Evolutionary conservation across 2,888 invertebrate species (phyloP).

Genomic region (Pristionchus arcanus): DNA sequence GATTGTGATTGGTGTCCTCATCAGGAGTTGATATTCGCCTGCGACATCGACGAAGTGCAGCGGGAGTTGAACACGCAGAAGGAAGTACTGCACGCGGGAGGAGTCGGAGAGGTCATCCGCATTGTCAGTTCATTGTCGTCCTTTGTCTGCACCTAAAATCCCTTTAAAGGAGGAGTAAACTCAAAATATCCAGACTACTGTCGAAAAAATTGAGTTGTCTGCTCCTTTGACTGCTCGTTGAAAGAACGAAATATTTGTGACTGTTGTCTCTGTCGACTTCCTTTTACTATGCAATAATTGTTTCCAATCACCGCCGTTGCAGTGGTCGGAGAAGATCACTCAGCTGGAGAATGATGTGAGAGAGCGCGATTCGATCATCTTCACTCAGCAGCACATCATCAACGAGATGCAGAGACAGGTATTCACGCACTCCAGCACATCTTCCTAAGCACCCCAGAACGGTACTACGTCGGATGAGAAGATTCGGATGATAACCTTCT

Average conservation of each 20-base stretch:
- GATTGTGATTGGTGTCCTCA: not conserved
- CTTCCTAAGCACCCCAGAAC: no score
- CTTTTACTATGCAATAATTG: no score
- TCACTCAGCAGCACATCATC: conserved; percentile 69
- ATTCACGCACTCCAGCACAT: no score
- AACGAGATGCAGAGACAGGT: conserved; percentile 63
- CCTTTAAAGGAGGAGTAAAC: no score
- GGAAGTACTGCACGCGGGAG: conserved; percentile 46
- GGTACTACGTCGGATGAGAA: no score
- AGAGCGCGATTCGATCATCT: conserved; percentile 69
- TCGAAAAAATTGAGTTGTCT: no score
- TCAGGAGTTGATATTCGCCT: conserved; percentile 50
- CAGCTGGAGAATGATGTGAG: conserved; percentile 67
- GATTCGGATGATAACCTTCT: no score
- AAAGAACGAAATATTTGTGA: no score
- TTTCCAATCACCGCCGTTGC: conserved; percentile 52
- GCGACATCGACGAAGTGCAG: conserved; percentile 54
- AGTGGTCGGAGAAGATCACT: conserved; percentile 67
- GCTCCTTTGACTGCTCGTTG: no score
- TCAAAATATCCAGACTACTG: no score
- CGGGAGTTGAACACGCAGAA: conserved; percentile 52
- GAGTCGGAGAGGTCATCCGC: conserved; percentile 33
- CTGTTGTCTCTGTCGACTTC: no score
- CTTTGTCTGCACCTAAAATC: not conserved
- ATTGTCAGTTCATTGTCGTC: conserved; percentile 16